phyloP scores from a whole-genome alignment of 2,113 vertebrate species.

The Hucho hucho region DNA sequence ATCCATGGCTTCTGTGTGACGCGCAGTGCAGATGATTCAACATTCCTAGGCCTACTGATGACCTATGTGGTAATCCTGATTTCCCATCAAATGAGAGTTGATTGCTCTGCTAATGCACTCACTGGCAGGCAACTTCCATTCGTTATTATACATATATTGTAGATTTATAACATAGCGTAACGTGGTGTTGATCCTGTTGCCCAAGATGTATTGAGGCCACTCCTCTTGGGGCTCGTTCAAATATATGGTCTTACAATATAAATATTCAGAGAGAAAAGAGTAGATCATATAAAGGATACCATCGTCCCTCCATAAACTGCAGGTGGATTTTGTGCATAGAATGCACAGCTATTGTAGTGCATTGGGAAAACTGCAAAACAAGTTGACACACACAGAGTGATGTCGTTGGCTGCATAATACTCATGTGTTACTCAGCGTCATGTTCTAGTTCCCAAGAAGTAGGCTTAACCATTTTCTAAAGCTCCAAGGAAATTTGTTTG shows the following conservation, averaged over 20 bases:
- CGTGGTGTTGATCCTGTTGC: neutral
- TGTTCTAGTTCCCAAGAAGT: slow-evolving; percentile 44
- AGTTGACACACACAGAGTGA: neutral
- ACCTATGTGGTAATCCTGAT: slow-evolving; percentile 18
- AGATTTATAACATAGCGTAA: too few species aligned
- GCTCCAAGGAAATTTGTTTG: neutral
- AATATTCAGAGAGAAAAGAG: neutral
- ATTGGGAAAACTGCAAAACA: neutral
- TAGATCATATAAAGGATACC: neutral
- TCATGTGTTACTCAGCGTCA: slow-evolving; percentile 13
- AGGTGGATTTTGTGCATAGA: neutral
- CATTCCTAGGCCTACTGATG: neutral
- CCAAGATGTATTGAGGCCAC: neutral
- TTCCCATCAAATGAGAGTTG: slow-evolving; percentile 1
- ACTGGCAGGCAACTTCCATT: neutral
- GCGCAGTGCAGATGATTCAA: slow-evolving; percentile 5
- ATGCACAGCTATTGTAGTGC: neutral
- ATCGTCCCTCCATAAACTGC: neutral
- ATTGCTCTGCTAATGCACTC: neutral
- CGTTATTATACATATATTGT: neutral
- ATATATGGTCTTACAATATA: neutral
- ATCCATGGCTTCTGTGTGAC: neutral
- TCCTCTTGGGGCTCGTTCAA: neutral
- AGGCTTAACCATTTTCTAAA: neutral
- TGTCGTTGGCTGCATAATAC: neutral